Conservation (phyloP, 2,888 invertebrate genomes). For the Euspilapteryx auroguttella region DNA sequence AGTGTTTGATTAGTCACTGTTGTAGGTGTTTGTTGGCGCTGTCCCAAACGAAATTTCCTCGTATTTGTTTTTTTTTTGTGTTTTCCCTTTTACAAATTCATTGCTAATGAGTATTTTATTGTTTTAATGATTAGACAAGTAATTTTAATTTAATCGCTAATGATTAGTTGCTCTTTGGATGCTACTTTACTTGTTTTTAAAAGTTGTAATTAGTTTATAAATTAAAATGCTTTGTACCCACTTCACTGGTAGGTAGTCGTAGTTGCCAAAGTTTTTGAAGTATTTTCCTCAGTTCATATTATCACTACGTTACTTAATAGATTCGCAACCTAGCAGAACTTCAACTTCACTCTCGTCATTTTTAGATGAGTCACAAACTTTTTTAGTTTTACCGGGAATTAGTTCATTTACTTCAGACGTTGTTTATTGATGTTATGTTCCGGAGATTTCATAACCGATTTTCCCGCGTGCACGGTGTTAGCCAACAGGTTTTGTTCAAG, state of each 20-base stretch:
- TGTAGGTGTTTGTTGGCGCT: slow-evolving; percentile 14
- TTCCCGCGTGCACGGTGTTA: no score
- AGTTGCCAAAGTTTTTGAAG: background rate
- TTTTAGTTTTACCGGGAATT: slow-evolving; percentile 8
- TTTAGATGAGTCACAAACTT: slow-evolving; percentile 46
- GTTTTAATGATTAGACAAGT: no score
- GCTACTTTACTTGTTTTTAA: slow-evolving; percentile 12
- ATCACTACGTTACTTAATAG: no score
- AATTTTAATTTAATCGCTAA: slow-evolving; percentile 10
- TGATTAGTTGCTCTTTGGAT: slow-evolving; percentile 27
- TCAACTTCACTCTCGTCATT: slow-evolving; percentile 58
- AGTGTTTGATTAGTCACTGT: no score
- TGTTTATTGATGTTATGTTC: no score
- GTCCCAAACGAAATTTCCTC: slow-evolving; percentile 16
- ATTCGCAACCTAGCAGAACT: no score
- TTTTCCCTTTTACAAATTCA: slow-evolving; percentile 3
- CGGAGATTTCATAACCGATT: no score
- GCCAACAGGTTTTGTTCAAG: no score
- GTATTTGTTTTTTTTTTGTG: slow-evolving; percentile 11
- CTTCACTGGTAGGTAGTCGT: background rate
- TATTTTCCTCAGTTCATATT: slow-evolving; percentile 26
- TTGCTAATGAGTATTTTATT: no score
- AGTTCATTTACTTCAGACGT: background rate
- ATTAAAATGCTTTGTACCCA: no score
- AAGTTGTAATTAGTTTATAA: no score